These are phyloP conservation scores for Drosophila kikkawai DNA, from an alignment of 1,140 invertebrate genomes.

Conservation along the genomic window DNA sequence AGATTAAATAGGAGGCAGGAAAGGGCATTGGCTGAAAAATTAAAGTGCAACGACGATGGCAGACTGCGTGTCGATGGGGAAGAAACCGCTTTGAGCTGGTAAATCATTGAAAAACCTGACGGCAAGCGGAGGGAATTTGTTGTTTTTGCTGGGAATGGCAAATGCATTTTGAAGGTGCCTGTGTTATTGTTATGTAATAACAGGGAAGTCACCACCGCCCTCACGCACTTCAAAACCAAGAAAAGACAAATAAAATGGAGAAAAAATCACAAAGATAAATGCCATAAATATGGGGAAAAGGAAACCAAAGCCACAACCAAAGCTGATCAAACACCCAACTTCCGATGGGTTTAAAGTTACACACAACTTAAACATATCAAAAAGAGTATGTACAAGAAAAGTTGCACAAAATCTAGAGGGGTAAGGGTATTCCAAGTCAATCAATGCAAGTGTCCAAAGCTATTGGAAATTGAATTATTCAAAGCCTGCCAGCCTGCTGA, in stretches of 20 bases:
- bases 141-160: slow-evolving; percentile 11
- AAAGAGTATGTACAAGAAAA: too few relatives aligned
- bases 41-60: slow-evolving; percentile 1
- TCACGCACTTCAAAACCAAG: slow-evolving; percentile 32
- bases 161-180: slow-evolving; percentile 25
- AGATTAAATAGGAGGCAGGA: background rate
- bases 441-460: slow-evolving; percentile 9
- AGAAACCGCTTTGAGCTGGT: slow-evolving; percentile 19
- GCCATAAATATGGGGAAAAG: slow-evolving; percentile 20
- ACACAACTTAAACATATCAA: background rate
- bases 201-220: slow-evolving; percentile 41
- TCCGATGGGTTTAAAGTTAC: slow-evolving; percentile 52
- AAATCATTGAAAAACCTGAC: slow-evolving; percentile 10
- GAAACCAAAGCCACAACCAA: slow-evolving; percentile 11
- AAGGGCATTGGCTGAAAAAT: slow-evolving; percentile 14
- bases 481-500: background rate
- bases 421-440: background rate
- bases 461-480: slow-evolving; percentile 35
- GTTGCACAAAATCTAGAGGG: background rate
- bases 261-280: slow-evolving; percentile 13
- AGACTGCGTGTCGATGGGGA: slow-evolving; percentile 12
- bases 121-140: background rate
- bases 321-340: slow-evolving; percentile 45
- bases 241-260: slow-evolving; percentile 10
- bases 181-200: slow-evolving; percentile 42